Evolutionary conservation across 2,113 vertebrate genomes (phyloP).

Genomic region (Gymnobelideus leadbeateri): DNA sequence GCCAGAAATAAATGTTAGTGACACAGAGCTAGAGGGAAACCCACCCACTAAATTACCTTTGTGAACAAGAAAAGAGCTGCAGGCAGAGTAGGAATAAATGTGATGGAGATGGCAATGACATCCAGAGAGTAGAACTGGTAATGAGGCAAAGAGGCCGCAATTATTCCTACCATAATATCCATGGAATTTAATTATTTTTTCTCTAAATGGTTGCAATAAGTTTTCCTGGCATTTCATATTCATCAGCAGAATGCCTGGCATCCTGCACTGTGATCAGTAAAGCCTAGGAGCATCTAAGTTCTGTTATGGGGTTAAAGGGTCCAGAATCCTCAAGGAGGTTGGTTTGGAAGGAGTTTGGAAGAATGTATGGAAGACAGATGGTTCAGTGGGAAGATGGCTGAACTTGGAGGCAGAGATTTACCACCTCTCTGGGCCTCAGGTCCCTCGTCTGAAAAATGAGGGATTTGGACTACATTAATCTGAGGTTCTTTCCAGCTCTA

Average conservation of each 20-base stretch:
- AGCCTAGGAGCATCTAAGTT: neutral
- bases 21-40: constrained; percentile 44
- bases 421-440: neutral
- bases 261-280: neutral
- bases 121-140: neutral
- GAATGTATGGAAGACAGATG: neutral
- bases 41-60: constrained; percentile 64
- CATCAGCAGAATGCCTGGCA: neutral
- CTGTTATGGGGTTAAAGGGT: neutral
- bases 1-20: constrained; percentile 64
- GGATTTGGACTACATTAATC: neutral
- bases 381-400: neutral
- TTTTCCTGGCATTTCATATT: constrained; percentile 50
- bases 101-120: neutral
- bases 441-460: neutral
- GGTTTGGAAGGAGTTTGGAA: neutral
- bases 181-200: constrained; percentile 52
- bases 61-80: constrained; percentile 13
- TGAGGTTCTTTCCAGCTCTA: neutral
- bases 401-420: neutral
- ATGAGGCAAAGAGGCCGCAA: constrained; percentile 31
- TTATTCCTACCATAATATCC: constrained; percentile 46
- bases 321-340: neutral
- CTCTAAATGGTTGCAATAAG: constrained; percentile 31
- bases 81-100: neutral